Base-by-base conservation (phyloP, 2,888 invertebrate species). In the Drosophila algonquin region DNA sequence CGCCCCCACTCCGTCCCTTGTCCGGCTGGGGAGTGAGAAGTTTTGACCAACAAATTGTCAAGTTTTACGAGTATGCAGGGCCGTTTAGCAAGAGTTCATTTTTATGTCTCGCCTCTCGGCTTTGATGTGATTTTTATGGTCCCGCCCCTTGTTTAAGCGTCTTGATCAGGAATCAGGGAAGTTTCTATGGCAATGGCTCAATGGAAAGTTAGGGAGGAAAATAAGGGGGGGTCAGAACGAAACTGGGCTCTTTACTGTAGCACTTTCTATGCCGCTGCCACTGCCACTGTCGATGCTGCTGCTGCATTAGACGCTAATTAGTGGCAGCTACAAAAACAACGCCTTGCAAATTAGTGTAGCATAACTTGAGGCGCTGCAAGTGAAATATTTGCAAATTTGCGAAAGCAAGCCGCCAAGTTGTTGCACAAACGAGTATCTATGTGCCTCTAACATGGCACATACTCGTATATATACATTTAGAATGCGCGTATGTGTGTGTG, bases 311-410 rank as follows among this genome's bases (percentile, higher is more conserved):
- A 51, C 62, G 54, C 76, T 72, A 81, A 87, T 87, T 79, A 75
- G 67, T 24, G 24, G 50, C 57, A 57, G 63, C 73, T 71, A 53
- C 63, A 63, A 72, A 63, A 63, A 45, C 62, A 69, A 48, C 69
- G 70, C 35, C 32, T 21, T 21, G 35, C 57, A 53, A 75, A 67
- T 67, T 74, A 63, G 55, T 67, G 63, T 70, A 69, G 63, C 63
- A 71, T 63, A 67, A 64, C 68, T 63, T 55, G 51, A 50, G 74
- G 68, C 58, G 57, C 58, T 57, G 63, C 46, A 60, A 72, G 65
- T 72, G 58, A 79, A 75, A 83, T 84, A 84, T 77, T 77, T 75
- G 75, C 73, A 62, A 61, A 75, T 67, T 73, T 75, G 69, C n/a
- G 35, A 47, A 55, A 54, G 55, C 48, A 63, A 59, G 50, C 71